Conservation (phyloP, 2,113 vertebrate genomes). For the Australoheros scitulus region DNA sequence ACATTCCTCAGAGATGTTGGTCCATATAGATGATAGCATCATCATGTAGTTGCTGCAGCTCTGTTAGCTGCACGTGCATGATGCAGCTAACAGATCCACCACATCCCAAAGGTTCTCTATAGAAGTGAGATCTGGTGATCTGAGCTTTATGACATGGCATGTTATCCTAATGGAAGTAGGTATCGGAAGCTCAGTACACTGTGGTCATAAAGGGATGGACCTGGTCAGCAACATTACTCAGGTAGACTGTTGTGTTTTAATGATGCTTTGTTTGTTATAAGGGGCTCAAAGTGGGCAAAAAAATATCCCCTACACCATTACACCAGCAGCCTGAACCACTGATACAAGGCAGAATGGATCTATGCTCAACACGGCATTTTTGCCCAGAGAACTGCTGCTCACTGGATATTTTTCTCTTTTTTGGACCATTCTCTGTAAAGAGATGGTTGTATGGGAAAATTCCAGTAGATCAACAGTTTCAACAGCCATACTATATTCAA, state of each 20-base stretch:
- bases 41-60: not conserved
- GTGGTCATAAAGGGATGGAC: not conserved
- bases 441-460: no score
- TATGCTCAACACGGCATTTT: no score
- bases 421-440: no score
- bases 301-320: not conserved
- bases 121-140: not conserved
- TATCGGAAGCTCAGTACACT: not conserved
- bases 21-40: not conserved
- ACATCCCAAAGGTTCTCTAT: no score
- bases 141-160: not conserved
- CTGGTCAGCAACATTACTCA: not conserved
- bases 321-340: no score
- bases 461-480: no score
- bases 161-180: not conserved
- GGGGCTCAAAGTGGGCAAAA: not conserved
- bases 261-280: not conserved
- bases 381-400: no score
- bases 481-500: no score
- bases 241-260: no score
- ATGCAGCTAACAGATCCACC: fast-evolving
- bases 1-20: not conserved
- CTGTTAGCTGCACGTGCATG: no score
- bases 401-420: no score
- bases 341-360: no score